A percentile compares a stretch with the other conserved stretches of the same genome.
These are phyloP conservation scores for Aradus depressus DNA, from an alignment of 2,888 invertebrate genomes.

Conservation along the genomic window DNA sequence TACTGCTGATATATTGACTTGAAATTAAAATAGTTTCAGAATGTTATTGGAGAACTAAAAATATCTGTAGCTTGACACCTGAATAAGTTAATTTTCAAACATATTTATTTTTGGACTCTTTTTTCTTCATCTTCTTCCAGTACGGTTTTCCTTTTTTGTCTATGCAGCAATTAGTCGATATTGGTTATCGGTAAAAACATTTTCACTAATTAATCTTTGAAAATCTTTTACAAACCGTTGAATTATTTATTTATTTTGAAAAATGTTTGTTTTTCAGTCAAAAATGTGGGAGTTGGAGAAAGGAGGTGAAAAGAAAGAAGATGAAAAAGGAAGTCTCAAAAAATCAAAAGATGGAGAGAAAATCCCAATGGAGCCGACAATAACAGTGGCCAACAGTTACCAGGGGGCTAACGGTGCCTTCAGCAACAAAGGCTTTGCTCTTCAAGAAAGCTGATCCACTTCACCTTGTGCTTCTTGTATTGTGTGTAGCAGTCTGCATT, in stretches of 20 bases:
- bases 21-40: no score
- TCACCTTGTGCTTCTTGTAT: no score
- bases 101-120: not conserved
- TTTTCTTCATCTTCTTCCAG: not conserved
- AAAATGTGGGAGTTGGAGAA: constrained; percentile 6
- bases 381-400: constrained; percentile 12
- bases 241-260: not conserved
- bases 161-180: not conserved
- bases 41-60: no score
- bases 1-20: no score
- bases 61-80: no score
- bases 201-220: not conserved
- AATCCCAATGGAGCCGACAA: constrained; percentile 15
- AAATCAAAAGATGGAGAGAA: constrained; percentile 13
- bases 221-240: not conserved
- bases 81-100: not conserved
- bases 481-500: no score
- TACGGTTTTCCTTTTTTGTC: no score
- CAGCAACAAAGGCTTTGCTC: constrained; percentile 9
- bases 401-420: constrained; percentile 14
- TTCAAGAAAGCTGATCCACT: constrained; percentile 6
- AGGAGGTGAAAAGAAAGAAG: not conserved
- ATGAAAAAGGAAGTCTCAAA: constrained; percentile 4
- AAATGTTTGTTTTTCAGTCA: not conserved
- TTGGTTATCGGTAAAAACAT: not conserved